Conservation (phyloP, 2,888 invertebrate genomes). For the Blastobasis lacticolella region DNA sequence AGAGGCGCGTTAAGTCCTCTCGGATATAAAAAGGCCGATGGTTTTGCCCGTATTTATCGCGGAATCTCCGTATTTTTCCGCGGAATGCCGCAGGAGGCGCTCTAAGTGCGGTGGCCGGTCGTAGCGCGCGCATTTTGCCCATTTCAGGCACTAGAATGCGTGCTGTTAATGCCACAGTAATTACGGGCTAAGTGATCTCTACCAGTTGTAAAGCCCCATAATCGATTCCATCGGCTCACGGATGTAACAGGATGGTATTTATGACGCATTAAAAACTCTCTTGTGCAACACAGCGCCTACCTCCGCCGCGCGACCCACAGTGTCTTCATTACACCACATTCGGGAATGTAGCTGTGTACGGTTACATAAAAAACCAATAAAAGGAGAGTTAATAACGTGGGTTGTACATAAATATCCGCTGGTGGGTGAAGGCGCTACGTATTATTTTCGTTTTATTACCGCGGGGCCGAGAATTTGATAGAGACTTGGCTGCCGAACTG, state of each 20-base stretch:
- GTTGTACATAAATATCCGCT: constrained; percentile 48
- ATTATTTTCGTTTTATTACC: constrained; percentile 65
- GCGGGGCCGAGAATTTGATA: constrained; percentile 54
- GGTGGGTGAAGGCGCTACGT: constrained; percentile 39
- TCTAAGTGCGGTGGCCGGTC: constrained; percentile 6
- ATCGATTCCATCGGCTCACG: constrained; percentile 37
- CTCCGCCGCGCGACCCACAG: no score
- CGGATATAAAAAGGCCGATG: constrained; percentile 22
- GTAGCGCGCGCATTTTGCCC: constrained; percentile 39
- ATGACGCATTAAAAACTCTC: background rate
- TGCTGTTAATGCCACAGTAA: constrained; percentile 41
- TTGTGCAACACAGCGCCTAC: no score
- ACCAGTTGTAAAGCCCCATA: constrained; percentile 31
- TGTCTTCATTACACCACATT: no score
- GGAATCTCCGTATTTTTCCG: constrained; percentile 35
- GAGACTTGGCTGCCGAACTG: constrained; percentile 58
- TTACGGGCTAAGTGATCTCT: constrained; percentile 30
- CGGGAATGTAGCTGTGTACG: constrained; percentile 16
- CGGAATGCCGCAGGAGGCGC: constrained; percentile 30
- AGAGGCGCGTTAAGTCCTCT: constrained; percentile 21
- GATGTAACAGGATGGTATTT: constrained; percentile 2
- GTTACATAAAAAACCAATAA: constrained; percentile 36
- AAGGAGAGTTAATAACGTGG: constrained; percentile 46
- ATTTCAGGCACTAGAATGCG: constrained; percentile 37
- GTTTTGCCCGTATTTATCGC: constrained; percentile 25